Conservation (phyloP, 2,113 vertebrate genomes). For the Rhegmatorhina hoffmannsi region DNA sequence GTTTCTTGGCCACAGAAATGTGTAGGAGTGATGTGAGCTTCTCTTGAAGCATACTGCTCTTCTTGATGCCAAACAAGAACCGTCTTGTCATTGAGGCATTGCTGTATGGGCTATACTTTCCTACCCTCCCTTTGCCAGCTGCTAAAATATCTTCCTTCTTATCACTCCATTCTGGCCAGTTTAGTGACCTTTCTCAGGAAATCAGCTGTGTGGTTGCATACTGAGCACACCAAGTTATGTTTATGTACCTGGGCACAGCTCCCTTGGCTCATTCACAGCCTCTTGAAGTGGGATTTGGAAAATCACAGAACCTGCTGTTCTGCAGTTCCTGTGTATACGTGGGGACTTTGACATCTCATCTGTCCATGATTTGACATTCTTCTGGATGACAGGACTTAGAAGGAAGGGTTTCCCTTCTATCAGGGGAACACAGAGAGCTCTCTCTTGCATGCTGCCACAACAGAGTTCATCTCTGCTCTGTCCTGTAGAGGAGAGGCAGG, state of each 20-base stretch:
- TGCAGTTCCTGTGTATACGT: background rate
- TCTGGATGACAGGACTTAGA: background rate
- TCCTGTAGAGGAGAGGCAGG: background rate
- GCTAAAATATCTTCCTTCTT: background rate
- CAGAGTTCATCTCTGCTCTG: background rate
- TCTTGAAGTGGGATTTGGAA: background rate
- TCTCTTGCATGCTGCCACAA: background rate
- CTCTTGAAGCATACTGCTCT: background rate
- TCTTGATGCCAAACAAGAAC: background rate
- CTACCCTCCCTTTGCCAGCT: background rate
- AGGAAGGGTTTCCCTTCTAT: background rate
- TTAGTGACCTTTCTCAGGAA: background rate
- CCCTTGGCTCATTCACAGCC: background rate
- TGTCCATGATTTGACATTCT: background rate
- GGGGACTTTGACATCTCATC: background rate
- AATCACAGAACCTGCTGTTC: background rate
- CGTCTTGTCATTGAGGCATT: background rate
- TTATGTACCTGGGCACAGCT: background rate
- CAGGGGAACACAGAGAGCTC: background rate
- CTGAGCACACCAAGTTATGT: fast-evolving
- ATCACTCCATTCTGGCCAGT: background rate
- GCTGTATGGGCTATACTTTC: background rate
- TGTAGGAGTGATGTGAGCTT: background rate
- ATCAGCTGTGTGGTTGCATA: background rate
- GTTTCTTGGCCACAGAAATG: constrained; percentile 9